Evolutionary conservation across 2,888 invertebrate species (phyloP), one percentile per base, ranked within the genome.

Genomic region (Alviniconcha strummeri): DNA sequence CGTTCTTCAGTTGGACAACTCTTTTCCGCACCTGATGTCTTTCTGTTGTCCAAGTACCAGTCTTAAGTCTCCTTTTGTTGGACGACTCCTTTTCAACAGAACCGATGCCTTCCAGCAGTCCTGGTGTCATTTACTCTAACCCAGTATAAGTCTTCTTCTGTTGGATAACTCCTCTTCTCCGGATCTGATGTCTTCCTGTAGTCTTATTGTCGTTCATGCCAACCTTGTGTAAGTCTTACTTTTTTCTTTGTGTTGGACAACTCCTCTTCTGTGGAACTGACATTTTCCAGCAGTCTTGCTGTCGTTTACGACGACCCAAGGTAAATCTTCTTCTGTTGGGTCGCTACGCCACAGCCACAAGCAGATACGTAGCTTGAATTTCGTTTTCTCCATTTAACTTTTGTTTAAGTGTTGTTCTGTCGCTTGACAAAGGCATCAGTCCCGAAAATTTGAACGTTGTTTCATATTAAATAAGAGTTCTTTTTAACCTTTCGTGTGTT

Each of bases 1-100:
- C 6, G 69, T 69, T n/a, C n/a, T 15, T 69, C 15, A 88, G 36
- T 88, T 75, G 60, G 89, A 89, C 81, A 87, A 88, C 56, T 64
- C 78, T 2, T 78, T 64, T n/a, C 5, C 64, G 7, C 15, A 64
- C 1, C 15, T 78, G 57, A 17, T 8, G n/a, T 4, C 64, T 15
- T 11, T 64, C n/a, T n/a, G n/a, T n/a, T n/a, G n/a, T n/a, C n/a
- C n/a, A n/a, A n/a, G n/a, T n/a, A n/a, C n/a, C n/a, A n/a, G n/a
- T n/a, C n/a, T n/a, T n/a, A n/a, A n/a, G n/a, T n/a, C n/a, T n/a
- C n/a, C n/a, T n/a, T n/a, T n/a, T n/a, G 69, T 15, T 36, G 36
- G 36, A 36, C 36, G 3, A 36, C 36, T 15, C 64, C 13, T 64
- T 4, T 17, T 15, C 64, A 3, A 4, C 4, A 3, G 64, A 64